Evolutionary conservation across 2,888 invertebrate genomes (phyloP), one percentile per base, ranked within the genome.

Genomic region (Alentia gelatinosa): DNA sequence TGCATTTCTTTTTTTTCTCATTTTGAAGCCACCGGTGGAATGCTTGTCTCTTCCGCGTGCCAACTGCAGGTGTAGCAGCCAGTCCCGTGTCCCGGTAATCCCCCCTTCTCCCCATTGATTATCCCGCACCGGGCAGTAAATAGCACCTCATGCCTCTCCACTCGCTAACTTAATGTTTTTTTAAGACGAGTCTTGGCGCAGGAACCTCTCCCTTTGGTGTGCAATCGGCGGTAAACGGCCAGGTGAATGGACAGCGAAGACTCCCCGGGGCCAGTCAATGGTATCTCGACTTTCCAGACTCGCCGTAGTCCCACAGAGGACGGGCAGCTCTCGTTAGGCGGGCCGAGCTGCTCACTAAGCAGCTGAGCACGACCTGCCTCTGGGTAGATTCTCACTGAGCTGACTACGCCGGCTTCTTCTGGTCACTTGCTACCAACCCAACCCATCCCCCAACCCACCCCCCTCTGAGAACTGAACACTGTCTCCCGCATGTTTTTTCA

Each of bases 221-320:
- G 79, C 79, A 39, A 33, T 74, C 79, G 39, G 79, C 79, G 79
- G 79, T 79, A 79, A 79, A 79, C 15, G 79, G 79, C 15, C 79
- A 79, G 79, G 79, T 79, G 79, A 79, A 39, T 39, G 23, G 79
- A 39, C 79, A 39, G 37, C 19, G 37, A 79, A 35, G 79, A 39
- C 79, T 19, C 79, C 79, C 79, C 23, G 35, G 37, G 79, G 79
- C 37, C 79, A 35, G 35, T 79, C 79, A 79, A 79, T 79, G 39
- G 39, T 79, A 79, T 79, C 79, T 79, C 5, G 30, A 33, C 30
- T 33, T 74, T 3, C 26, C 74, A 74, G 74, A 74, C 74, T 33
- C 63, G 4, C 35, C 9, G 79, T 39, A 79, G 79, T 19, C 79
- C 39, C 79, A 3, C 19, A n/a, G 1, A n/a, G 30, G 68, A 12